Percentiles rank a stretch among this genome's conserved stretches.
Conservation (phyloP, 2,113 vertebrate genomes). For the Scytalopus superciliaris region DNA sequence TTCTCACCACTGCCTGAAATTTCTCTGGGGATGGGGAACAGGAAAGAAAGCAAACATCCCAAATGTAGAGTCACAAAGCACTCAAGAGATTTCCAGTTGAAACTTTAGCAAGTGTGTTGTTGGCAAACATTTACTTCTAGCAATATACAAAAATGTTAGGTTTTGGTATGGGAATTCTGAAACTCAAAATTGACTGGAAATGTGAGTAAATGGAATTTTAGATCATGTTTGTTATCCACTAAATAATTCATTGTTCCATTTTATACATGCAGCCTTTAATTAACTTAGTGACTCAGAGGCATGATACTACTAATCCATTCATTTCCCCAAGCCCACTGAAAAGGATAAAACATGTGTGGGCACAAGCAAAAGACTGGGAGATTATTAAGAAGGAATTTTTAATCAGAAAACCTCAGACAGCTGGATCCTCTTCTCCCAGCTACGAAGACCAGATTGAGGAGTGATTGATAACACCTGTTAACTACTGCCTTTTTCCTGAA, state of each 20-base stretch:
- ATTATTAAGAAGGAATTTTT: constrained; percentile 64
- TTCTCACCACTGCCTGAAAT: not conserved
- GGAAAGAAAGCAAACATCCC: not conserved
- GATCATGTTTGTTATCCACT: constrained; percentile 77
- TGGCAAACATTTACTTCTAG: constrained; percentile 32
- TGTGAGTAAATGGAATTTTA: constrained; percentile 75
- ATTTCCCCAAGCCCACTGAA: constrained; percentile 62
- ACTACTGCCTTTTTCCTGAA: constrained; percentile 31
- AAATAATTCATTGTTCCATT: constrained; percentile 79
- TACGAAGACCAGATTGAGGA: constrained; percentile 19
- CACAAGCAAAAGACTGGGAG: constrained; percentile 38
- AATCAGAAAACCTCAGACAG: constrained; percentile 58
- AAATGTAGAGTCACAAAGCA: not conserved
- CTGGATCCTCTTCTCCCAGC: constrained; percentile 48
- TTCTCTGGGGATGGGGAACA: not conserved
- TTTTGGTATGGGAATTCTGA: not conserved
- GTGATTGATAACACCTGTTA: constrained; percentile 67
- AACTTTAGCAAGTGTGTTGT: constrained; percentile 8
- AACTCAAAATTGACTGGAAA: constrained; percentile 48
- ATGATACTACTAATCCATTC: constrained; percentile 70
- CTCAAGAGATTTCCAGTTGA: not conserved
- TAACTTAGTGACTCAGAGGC: constrained; percentile 70
- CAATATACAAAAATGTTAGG: constrained; percentile 38
- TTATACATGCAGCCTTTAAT: constrained; percentile 74
- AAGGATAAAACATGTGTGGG: constrained; percentile 44